Evolutionary conservation across 2,113 vertebrate species (phyloP).

Genomic region (Machaerirhynchus nigripectus): DNA sequence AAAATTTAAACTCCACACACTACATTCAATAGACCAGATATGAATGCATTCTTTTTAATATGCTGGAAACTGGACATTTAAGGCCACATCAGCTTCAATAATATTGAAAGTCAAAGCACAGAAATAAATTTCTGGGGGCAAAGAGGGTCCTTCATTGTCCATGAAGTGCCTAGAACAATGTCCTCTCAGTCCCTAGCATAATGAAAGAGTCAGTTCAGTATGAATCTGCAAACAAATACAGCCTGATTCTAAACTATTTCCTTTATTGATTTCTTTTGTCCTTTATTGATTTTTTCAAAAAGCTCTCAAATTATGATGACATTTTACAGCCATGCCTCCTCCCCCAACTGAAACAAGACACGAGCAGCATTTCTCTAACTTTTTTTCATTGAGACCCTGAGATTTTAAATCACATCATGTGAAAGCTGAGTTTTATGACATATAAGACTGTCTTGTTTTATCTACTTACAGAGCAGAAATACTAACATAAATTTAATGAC

Average conservation of each 20-base stretch:
- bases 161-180: neutral
- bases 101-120: neutral
- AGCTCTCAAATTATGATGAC: neutral
- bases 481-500: neutral
- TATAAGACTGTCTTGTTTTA: neutral
- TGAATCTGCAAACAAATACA: neutral
- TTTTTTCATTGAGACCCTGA: neutral
- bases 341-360: neutral
- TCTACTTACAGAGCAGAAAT: neutral
- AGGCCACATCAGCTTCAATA: neutral
- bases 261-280: neutral
- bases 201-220: neutral
- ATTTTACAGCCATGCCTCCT: neutral
- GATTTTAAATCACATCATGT: neutral
- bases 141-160: neutral
- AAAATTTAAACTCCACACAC: neutral
- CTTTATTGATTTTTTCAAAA: slow-evolving; percentile 1
- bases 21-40: neutral
- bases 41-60: neutral
- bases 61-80: neutral
- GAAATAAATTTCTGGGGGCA: neutral
- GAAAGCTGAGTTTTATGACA: neutral
- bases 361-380: neutral
- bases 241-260: neutral
- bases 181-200: neutral